Conservation (phyloP, 2,113 vertebrate species). For the Aldabrachelys gigantea region DNA sequence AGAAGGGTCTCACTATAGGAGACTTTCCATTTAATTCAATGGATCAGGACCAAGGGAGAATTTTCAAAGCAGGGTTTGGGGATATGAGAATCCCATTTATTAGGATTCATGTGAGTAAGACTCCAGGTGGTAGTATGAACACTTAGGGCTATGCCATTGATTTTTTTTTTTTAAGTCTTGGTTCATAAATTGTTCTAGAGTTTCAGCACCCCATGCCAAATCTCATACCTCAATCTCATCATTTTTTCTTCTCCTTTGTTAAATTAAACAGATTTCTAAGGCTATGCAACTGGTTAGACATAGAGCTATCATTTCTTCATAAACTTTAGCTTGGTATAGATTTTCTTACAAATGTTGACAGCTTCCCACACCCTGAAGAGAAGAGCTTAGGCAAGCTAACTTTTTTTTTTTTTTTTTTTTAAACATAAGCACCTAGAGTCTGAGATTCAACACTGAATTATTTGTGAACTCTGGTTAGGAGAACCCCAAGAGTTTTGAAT, state of each 20-base stretch:
- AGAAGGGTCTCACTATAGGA: neutral
- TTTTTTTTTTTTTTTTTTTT: neutral
- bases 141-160: conserved; percentile 19
- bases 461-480: neutral
- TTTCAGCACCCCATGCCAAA: neutral
- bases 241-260: conserved; percentile 45
- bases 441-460: neutral
- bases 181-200: conserved; percentile 22
- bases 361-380: neutral
- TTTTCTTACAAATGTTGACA: conserved; percentile 46
- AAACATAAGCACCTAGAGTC: neutral
- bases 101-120: conserved; percentile 22
- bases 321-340: conserved; percentile 21
- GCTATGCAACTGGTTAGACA: neutral
- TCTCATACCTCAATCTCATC: neutral
- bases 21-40: neutral
- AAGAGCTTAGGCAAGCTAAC: conserved; percentile 10
- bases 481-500: neutral
- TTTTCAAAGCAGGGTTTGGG: conserved; percentile 10
- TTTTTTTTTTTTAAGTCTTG: neutral
- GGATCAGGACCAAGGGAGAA: neutral
- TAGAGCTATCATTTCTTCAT: conserved; percentile 10
- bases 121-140: neutral
- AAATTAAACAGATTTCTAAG: conserved; percentile 27
- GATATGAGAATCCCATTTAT: conserved; percentile 32